Evolutionary conservation across 2,888 invertebrate species (phyloP).

Genomic region (Stenchaetothrips biformis): DNA sequence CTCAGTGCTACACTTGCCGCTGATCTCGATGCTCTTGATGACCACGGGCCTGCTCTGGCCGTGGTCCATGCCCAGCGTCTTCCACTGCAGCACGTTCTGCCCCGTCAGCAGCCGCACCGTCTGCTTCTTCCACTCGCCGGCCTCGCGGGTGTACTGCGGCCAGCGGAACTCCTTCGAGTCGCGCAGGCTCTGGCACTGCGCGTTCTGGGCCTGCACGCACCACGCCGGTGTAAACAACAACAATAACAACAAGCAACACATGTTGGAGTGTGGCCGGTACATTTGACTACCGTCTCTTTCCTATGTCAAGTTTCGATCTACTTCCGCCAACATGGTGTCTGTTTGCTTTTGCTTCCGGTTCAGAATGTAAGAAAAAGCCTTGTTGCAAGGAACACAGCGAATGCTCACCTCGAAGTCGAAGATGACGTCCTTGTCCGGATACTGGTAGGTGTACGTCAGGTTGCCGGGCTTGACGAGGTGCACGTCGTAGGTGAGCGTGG

Average conservation of each 20-base stretch:
- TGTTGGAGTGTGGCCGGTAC: too few relatives aligned
- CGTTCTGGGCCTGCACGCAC: conserved; percentile 48
- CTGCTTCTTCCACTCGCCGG: conserved; percentile 47
- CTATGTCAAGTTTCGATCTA: too few relatives aligned
- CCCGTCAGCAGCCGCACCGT: conserved; percentile 48
- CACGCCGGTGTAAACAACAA: background rate
- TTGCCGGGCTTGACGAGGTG: conserved; percentile 52
- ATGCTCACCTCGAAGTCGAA: conserved; percentile 49
- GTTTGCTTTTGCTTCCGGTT: too few relatives aligned
- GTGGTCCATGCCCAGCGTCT: conserved; percentile 47
- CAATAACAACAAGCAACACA: background rate
- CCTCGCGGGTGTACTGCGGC: conserved; percentile 47
- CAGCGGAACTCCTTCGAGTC: conserved; percentile 46
- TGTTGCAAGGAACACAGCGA: background rate
- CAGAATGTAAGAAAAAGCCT: too few relatives aligned
- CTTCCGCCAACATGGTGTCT: too few relatives aligned
- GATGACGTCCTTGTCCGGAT: conserved; percentile 46
- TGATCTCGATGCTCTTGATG: conserved; percentile 47
- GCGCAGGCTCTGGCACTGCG: conserved; percentile 48
- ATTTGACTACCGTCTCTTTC: too few relatives aligned
- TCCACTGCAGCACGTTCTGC: conserved; percentile 53
- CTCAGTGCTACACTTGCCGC: conserved; percentile 42
- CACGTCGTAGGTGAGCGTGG: conserved; percentile 50
- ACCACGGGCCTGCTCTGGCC: conserved; percentile 46
- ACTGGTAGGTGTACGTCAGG: conserved; percentile 52